Evolutionary conservation across 2,797 vertebrate species (phyloP), one percentile per base, ranked within the genome.

Genomic region (Avahi laniger): DNA sequence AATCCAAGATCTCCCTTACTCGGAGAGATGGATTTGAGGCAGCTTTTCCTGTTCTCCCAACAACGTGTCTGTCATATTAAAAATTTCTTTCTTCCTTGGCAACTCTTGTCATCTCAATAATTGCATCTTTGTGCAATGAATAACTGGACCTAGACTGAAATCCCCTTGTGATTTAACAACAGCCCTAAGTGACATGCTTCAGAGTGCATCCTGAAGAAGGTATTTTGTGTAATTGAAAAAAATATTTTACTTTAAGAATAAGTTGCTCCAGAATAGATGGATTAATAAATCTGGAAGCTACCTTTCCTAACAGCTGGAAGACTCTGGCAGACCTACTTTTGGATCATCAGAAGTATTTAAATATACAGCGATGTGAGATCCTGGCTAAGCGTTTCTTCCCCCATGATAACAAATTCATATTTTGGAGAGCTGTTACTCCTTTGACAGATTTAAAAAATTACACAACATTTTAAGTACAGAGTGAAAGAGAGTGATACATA

Each of bases 221-320:
- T 81, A 11, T 33, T 59, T 97, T 97, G 48, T 79, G 93, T 93
- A 65, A 46, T 43, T 89, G 20, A 52, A 94, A 92, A 76, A 57
- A 95, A 79, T 65, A 69, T 97, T 61, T 95, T 59, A 46, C 24
- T 84, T 11, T 84, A 61, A 92, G 72, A 92, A 63, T 98, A 97
- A 98, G 79, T 85, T 95, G 78, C 79, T 90, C 54, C 96, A 63
- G 75, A 80, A 92, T 95, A 90, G 86, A 94, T 93, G 73, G 76
- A 95, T 94, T 97, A 76, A 97, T 96, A 97, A 97, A 98, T 57
- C 97, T 98, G 98, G 96, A 91, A 30, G 90, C 88, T 93, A 92
- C 85, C 92, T 98, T 98, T 96, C 79, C 93, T 96, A 97, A 98
- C 98, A 98, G 98, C 98, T 98, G 97, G 92, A 96, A 94, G 72